phyloP scores from a whole-genome alignment of 2,888 invertebrate species.

The Odontothrips loti region DNA sequence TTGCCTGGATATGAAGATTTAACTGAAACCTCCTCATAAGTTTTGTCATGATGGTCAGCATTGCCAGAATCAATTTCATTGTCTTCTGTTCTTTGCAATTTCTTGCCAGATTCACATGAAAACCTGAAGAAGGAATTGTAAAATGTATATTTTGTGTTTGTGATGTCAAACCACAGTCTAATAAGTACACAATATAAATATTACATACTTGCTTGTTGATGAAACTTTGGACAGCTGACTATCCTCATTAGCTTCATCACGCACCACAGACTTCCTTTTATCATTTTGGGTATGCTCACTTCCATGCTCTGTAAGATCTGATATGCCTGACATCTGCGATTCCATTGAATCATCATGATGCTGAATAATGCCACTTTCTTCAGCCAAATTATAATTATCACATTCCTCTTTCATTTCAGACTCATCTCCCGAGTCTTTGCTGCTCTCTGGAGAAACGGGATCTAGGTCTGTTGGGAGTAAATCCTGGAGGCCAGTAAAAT shows the following conservation, averaged over 20 bases:
- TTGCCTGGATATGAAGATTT: background rate
- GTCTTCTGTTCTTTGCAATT: background rate
- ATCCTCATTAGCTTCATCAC: constrained; percentile 54
- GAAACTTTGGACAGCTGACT: constrained; percentile 60
- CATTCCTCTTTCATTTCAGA: constrained; percentile 41
- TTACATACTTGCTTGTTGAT: constrained; percentile 51
- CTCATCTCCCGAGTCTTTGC: constrained; percentile 49
- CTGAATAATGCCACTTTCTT: constrained; percentile 48
- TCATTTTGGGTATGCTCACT: constrained; percentile 42
- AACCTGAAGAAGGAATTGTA: background rate
- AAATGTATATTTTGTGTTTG: background rate
- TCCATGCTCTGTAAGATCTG: constrained; percentile 54
- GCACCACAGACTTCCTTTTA: constrained; percentile 39
- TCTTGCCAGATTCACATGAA: background rate
- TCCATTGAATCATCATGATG: constrained; percentile 55
- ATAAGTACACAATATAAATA: constrained; percentile 46
- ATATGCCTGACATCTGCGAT: constrained; percentile 57
- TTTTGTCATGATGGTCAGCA: background rate
- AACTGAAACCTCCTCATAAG: background rate
- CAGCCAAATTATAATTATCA: constrained; percentile 39
- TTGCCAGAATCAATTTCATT: background rate
- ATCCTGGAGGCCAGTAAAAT: constrained; percentile 45
- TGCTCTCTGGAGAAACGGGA: constrained; percentile 76
- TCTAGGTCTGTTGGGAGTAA: constrained; percentile 72
- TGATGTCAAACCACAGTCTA: background rate